Percentiles rank a stretch among this genome's conserved stretches.
phyloP scores from a whole-genome alignment of 2,888 invertebrate species.

The Quadroppia sp. region DNA sequence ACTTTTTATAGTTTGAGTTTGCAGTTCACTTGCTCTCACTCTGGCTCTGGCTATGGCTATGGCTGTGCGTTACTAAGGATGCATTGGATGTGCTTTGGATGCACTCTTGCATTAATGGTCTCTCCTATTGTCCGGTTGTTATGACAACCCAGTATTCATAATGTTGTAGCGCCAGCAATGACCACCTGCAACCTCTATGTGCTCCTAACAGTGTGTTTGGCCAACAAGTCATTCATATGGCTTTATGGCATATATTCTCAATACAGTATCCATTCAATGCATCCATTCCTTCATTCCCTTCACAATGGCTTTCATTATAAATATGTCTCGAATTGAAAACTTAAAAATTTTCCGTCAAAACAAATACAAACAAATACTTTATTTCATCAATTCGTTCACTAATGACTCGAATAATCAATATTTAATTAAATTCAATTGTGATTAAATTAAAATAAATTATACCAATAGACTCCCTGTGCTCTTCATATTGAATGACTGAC shows the following conservation, averaged over 20 bases:
- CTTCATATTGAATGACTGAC: too few relatives aligned
- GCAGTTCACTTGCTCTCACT: slow-evolving; percentile 7
- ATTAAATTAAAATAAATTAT: too few relatives aligned
- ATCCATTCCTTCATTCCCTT: background rate
- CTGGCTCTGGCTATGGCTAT: background rate
- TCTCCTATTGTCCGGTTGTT: background rate
- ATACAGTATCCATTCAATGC: background rate
- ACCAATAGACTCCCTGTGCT: too few relatives aligned
- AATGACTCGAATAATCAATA: too few relatives aligned
- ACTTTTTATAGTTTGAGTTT: background rate
- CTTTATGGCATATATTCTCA: background rate
- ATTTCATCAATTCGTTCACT: too few relatives aligned
- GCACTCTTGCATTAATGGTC: slow-evolving; percentile 8
- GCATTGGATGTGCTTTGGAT: slow-evolving; percentile 4
- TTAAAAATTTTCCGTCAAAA: background rate
- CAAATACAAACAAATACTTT: too few relatives aligned
- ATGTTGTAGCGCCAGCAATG: background rate
- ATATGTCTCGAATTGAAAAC: background rate
- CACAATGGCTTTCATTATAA: background rate
- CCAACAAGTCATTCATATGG: background rate
- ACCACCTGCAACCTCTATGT: slow-evolving; percentile 12
- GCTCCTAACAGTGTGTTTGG: background rate
- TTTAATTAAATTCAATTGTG: too few relatives aligned
- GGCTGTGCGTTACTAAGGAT: slow-evolving; percentile 13
- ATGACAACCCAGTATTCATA: background rate